These are phyloP conservation scores for Zophobas atratus DNA, from an alignment of 1,140 invertebrate genomes.

Conservation along the genomic window DNA sequence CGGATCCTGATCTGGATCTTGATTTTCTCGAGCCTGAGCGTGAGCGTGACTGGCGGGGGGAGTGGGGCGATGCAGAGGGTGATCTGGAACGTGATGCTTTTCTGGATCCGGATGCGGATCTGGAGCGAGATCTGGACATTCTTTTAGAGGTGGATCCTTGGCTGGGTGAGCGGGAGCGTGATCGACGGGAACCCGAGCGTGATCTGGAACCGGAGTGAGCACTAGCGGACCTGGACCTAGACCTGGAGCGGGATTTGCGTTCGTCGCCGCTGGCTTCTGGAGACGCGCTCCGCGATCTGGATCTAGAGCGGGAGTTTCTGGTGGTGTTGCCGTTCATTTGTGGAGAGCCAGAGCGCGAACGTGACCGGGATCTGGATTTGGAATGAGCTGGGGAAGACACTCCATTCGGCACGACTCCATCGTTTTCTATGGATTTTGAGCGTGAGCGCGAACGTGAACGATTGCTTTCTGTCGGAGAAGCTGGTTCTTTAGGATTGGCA, in stretches of 20 bases:
- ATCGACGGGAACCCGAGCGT: constrained; percentile 64
- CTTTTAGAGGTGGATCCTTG: neutral
- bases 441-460: constrained; percentile 17
- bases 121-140: constrained; percentile 58
- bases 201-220: constrained; percentile 56
- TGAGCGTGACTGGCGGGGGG: constrained; percentile 55
- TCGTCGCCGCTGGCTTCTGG: constrained; percentile 20
- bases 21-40: constrained; percentile 59
- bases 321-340: constrained; percentile 33
- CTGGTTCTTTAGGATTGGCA: constrained; percentile 19
- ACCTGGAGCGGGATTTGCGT: constrained; percentile 53
- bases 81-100: constrained; percentile 58
- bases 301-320: constrained; percentile 46
- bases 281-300: constrained; percentile 43
- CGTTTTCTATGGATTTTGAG: constrained; percentile 14
- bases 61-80: constrained; percentile 24
- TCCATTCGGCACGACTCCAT: neutral
- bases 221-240: constrained; percentile 55
- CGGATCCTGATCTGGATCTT: constrained; percentile 54
- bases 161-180: constrained; percentile 53
- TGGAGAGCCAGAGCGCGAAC: constrained; percentile 18
- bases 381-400: constrained; percentile 7
- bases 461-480: constrained; percentile 5
- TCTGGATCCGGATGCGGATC: constrained; percentile 61
- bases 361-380: constrained; percentile 45